Evolutionary conservation across 2,888 invertebrate genomes (phyloP), one percentile per base, ranked within the genome.

Genomic region (Hirtodrosophila histrioides): DNA sequence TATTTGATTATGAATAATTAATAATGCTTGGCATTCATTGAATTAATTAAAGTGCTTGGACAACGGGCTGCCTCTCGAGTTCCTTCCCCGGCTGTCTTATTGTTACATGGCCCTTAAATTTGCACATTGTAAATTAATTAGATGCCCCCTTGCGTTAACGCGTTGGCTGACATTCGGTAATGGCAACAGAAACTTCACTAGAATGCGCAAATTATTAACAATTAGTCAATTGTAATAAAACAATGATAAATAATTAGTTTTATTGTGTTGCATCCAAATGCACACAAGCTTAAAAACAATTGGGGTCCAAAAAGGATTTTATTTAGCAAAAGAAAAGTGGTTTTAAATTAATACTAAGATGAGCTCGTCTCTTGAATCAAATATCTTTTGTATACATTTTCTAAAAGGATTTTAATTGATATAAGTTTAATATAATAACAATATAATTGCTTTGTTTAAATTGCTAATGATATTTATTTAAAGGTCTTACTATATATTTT

Each of bases 1-100:
- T 76, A 80, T 86, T 87, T 80, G 78, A 85, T 86, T 85, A 83
- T 85, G 86, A 86, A 85, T 85, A 85, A 87, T 85, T 85, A 80
- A 85, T 87, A 80, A 72, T 87, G 84, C 78, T 87, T 86, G 84
- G 83, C 80, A 69, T 74, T 78, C 80, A 86, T 83, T 85, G 88
- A 85, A 85, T 85, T 87, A 86, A 85, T 85, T 85, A 85, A 64
- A 64, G 45, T 55, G 44, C 68, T 43, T 65, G 39, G 45, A 27
- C 45, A 48, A 12, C 33, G 17, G 10, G 11, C 36, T 5, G 17
- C 5, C 46, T 29, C 33, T 37, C 29, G 37, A 56, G 17, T 12
- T 31, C 39, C 46, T 43, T 43, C 40, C 7, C 8, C 11, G 24
- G 36, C 58, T 40, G 36, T 17, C 57, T 27, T 40, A 57, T 66